phyloP scores from a whole-genome alignment of 1,140 invertebrate species.

The Mesaphorura yosii region DNA sequence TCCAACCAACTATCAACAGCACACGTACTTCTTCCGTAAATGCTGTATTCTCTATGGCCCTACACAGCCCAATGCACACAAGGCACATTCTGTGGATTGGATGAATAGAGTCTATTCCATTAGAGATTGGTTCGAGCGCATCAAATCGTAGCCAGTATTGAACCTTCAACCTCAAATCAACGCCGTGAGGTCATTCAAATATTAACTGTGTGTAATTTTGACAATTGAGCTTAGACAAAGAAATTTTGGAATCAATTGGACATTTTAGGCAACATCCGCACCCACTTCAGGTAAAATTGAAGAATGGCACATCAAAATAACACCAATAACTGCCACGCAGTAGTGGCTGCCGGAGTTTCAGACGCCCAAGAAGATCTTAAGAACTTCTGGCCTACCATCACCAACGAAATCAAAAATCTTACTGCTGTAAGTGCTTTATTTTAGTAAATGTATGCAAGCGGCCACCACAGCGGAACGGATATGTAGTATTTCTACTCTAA shows the following conservation, averaged over 20 bases:
- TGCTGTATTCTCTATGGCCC: too few relatives aligned
- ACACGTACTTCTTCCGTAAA: too few relatives aligned
- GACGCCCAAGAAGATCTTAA: slow-evolving; percentile 29
- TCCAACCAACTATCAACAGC: too few relatives aligned
- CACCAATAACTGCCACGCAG: not conserved
- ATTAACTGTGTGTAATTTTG: not conserved
- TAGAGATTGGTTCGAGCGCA: slow-evolving; percentile 19
- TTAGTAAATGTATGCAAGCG: slow-evolving; percentile 8
- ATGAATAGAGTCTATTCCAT: slow-evolving; percentile 18
- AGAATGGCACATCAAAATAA: slow-evolving; percentile 3
- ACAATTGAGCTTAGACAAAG: too few relatives aligned
- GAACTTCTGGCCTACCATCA: slow-evolving; percentile 63
- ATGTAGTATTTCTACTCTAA: too few relatives aligned
- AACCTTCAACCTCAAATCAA: slow-evolving; percentile 19
- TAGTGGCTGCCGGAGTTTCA: not conserved
- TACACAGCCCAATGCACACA: too few relatives aligned
- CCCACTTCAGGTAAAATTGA: too few relatives aligned
- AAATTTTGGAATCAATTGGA: slow-evolving; percentile 8
- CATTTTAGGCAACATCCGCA: slow-evolving; percentile 7
- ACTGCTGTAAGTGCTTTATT: slow-evolving; percentile 42
- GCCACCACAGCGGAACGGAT: too few relatives aligned
- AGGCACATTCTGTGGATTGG: slow-evolving; percentile 12
- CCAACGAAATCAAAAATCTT: slow-evolving; percentile 63
- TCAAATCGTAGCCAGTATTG: slow-evolving; percentile 9
- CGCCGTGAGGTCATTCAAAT: slow-evolving; percentile 16